Conservation (phyloP, 2,113 vertebrate genomes). For the Ranitomeya variabilis region DNA sequence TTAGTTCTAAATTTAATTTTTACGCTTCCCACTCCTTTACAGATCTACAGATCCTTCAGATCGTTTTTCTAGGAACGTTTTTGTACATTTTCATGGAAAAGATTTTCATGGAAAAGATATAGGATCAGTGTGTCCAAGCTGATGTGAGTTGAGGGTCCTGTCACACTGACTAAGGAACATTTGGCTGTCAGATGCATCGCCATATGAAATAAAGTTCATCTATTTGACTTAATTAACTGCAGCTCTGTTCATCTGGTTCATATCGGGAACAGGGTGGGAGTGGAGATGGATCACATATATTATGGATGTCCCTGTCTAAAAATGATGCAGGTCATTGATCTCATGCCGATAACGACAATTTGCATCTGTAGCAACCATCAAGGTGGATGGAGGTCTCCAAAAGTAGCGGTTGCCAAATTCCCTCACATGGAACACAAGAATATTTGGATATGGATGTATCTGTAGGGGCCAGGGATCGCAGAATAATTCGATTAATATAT, state of each 20-base stretch:
- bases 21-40: too few relatives aligned
- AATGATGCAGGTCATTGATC: neutral
- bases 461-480: slow-evolving; percentile 10
- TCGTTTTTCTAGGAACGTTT: neutral
- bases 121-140: neutral
- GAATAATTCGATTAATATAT: slow-evolving; percentile 14
- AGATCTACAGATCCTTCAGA: too few relatives aligned
- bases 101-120: neutral
- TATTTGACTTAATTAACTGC: neutral
- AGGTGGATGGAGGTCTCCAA: neutral
- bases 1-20: too few relatives aligned
- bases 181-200: slow-evolving; percentile 8
- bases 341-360: neutral
- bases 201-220: neutral
- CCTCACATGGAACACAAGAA: neutral
- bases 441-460: neutral
- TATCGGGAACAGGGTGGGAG: neutral
- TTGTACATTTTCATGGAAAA: neutral
- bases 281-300: neutral
- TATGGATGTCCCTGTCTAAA: neutral
- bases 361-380: neutral
- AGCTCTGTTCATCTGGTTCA: neutral
- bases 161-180: neutral
- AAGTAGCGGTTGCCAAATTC: neutral
- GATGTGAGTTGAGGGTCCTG: neutral